A percentile compares a stretch with the other conserved stretches of the same genome.
Conservation (phyloP, 2,888 invertebrate genomes). For the Gonocerus acuteangulatus region DNA sequence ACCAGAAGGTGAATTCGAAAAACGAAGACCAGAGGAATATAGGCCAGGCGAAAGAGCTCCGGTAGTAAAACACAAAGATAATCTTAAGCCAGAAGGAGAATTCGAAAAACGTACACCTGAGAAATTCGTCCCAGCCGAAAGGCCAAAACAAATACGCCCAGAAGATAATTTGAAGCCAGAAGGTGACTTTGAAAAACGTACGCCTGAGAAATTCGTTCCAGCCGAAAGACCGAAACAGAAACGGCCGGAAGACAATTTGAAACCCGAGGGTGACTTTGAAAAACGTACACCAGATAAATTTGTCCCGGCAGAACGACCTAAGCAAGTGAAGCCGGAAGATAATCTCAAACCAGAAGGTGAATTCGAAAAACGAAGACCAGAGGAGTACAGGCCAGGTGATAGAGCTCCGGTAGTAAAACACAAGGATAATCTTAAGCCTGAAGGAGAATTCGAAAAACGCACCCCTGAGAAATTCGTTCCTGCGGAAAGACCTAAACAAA, state of each 20-base stretch:
- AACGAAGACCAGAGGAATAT: slow-evolving; percentile 42
- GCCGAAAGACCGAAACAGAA: slow-evolving; percentile 45
- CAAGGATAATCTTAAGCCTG: slow-evolving; percentile 51
- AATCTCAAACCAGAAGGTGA: slow-evolving; percentile 47
- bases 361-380: slow-evolving; percentile 43
- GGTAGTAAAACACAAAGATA: slow-evolving; percentile 43
- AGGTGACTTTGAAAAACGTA: slow-evolving; percentile 45
- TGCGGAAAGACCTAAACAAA: slow-evolving; percentile 49
- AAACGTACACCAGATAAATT: slow-evolving; percentile 41
- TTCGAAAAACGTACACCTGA: slow-evolving; percentile 43
- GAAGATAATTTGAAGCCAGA: slow-evolving; percentile 42
- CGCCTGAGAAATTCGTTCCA: slow-evolving; percentile 43
- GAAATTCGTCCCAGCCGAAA: slow-evolving; percentile 32
- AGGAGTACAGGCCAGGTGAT: slow-evolving; percentile 38
- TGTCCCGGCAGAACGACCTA: slow-evolving; percentile 46
- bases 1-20: slow-evolving; percentile 43
- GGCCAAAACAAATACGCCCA: slow-evolving; percentile 41
- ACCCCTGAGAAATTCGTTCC: slow-evolving; percentile 44
- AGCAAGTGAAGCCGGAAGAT: slow-evolving; percentile 43
- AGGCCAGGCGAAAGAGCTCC: slow-evolving; percentile 46
- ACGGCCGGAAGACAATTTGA: slow-evolving; percentile 46
- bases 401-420: slow-evolving; percentile 43
- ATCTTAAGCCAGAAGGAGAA: slow-evolving; percentile 45
- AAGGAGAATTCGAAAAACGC: slow-evolving; percentile 49
- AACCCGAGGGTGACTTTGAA: slow-evolving; percentile 46